Evolutionary conservation across 2,888 invertebrate species (phyloP).

Genomic region (Timema cristinae): DNA sequence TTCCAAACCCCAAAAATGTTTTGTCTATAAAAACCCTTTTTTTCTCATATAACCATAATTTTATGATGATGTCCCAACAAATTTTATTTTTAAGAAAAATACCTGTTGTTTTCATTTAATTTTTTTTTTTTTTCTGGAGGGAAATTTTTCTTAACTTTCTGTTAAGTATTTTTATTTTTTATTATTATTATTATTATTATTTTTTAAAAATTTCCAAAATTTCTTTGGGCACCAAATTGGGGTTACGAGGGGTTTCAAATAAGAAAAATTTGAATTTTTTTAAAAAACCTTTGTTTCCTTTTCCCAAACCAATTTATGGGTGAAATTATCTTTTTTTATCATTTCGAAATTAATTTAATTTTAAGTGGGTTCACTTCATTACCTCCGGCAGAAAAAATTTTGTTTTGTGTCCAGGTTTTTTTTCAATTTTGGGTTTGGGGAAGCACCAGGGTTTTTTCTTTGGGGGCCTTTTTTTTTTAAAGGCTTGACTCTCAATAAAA

Average conservation of each 20-base stretch:
- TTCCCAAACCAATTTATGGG: background rate
- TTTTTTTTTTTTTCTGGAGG: background rate
- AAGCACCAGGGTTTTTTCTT: background rate
- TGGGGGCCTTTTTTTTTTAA: too few species aligned
- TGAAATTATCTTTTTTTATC: background rate
- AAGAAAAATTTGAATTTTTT: background rate
- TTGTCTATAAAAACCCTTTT: background rate
- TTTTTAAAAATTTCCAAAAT: background rate
- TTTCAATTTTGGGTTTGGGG: background rate
- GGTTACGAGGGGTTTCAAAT: background rate
- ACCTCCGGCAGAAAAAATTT: background rate
- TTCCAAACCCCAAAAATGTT: background rate
- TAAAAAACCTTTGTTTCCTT: constrained; percentile 5
- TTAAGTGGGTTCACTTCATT: background rate
- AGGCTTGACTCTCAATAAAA: too few species aligned
- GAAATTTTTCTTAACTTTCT: background rate
- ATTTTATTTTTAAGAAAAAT: background rate
- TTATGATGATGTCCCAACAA: background rate
- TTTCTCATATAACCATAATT: background rate
- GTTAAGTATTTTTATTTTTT: too few species aligned
- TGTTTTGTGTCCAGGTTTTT: background rate
- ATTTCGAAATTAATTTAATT: constrained; percentile 4
- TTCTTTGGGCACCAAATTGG: background rate
- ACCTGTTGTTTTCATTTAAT: background rate
- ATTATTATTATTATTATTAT: too few species aligned